Base-by-base conservation (phyloP, 2,113 vertebrate genomes). In the Bufo bufo region DNA sequence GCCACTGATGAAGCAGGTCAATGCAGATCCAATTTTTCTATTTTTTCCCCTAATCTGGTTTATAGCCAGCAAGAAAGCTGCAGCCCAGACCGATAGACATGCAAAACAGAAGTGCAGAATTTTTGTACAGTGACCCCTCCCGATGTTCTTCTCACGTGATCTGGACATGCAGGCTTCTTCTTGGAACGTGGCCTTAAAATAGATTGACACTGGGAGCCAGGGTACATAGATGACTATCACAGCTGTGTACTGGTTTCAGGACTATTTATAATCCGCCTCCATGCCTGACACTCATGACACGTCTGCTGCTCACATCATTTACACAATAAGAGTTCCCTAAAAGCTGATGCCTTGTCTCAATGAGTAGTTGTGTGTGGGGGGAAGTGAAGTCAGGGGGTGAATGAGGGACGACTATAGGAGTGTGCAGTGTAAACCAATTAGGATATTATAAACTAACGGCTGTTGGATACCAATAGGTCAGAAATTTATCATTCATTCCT, bases 131-230 rank as follows among this genome's bases (percentile, higher is more conserved):
- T 8, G 43, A 49, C 16, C 54, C 19, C 80, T 43, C n/a, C 59
- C n/a, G 59, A 20, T 9, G 78, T 45, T 33, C 17, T 45, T 12
- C 19, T 66, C 47, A 66, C 47, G 63, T 66, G 81, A 69, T 69
- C 63, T 7, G 45, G 20, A 7, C 81, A n/a, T 83, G 81, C 20
- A 83, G 63, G 81, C 63, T 13, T 10, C 33, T 63, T 52, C 61
- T 69, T 83, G 81, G 45, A 66, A 50, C 47, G 20, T n/a, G 49
- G 63, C n/a, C 61, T 71, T 71, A 66, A 69, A 84, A 71, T 84
- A 84, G 61, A 83, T 45, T 1, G 1, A 23, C 3, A n/a, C 63
- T 9, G 20, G 80, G 58, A 33, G 33, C 33, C 33, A 33, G 33
- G 16, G 19, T 45, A 50, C n/a, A 43, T 59, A 19, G 79, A 59